Conservation (phyloP, 2,888 invertebrate genomes). For the Melieria picta region DNA sequence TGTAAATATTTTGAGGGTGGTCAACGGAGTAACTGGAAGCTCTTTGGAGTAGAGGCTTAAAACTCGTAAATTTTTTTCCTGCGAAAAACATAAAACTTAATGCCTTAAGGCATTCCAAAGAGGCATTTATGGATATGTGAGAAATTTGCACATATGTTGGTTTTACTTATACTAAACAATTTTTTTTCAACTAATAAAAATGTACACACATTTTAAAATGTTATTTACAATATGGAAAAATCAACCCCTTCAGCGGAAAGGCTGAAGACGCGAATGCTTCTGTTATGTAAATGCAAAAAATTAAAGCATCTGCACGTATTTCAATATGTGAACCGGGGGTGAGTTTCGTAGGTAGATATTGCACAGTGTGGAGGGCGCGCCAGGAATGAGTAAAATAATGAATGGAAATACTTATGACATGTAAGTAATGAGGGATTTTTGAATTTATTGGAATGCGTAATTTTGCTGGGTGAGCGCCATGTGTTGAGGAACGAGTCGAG, state of each 20-base stretch:
- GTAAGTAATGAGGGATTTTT: slow-evolving; percentile 1
- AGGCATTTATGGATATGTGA: not conserved
- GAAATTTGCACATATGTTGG: slow-evolving; percentile 22
- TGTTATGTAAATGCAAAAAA: slow-evolving; percentile 32
- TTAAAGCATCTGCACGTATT: slow-evolving; percentile 44
- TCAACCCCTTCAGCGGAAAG: not conserved
- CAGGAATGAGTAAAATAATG: no score
- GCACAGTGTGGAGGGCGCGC: no score
- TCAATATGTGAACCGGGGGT: slow-evolving; percentile 12
- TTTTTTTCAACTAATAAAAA: slow-evolving; percentile 1
- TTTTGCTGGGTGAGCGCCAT: no score
- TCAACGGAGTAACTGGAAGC: no score
- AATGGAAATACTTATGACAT: no score
- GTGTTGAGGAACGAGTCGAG: no score
- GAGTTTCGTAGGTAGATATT: not conserved
- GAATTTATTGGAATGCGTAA: slow-evolving; percentile 18
- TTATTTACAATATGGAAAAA: not conserved
- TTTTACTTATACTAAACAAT: not conserved
- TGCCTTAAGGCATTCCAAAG: no score
- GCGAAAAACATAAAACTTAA: no score
- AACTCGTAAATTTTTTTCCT: no score
- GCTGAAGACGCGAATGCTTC: not conserved
- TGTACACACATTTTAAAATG: not conserved
- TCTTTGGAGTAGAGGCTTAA: no score
- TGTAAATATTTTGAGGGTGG: no score